Conservation (phyloP, 1,140 invertebrate species). For the Penaeus indicus region DNA sequence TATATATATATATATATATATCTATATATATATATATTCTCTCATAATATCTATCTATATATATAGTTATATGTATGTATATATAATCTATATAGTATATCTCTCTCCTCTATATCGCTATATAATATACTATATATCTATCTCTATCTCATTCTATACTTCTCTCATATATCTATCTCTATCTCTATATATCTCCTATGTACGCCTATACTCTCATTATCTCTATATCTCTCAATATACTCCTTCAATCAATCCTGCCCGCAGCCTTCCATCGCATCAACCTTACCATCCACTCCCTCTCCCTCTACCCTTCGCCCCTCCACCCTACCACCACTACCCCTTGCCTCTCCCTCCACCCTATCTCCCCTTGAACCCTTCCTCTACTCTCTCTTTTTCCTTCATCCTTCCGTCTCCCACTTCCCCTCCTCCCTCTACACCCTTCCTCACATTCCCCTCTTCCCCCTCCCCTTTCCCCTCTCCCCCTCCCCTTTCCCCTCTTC, state of each 20-base stretch:
- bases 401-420: neutral
- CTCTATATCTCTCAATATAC: no score
- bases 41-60: no score
- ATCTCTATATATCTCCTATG: neutral
- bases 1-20: no score
- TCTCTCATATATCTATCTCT: constrained; percentile 19
- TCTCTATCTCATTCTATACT: constrained; percentile 4
- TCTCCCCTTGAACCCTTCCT: neutral
- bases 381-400: neutral
- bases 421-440: neutral
- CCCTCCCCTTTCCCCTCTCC: neutral
- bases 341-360: neutral
- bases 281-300: neutral
- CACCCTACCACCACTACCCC: neutral
- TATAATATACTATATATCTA: neutral
- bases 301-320: neutral
- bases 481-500: constrained; percentile 12
- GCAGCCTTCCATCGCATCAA: neutral
- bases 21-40: no score
- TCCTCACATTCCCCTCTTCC: neutral
- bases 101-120: constrained; percentile 18
- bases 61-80: no score
- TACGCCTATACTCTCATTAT: no score
- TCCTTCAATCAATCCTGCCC: no score
- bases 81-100: no score